These are phyloP conservation scores for Aurelia aurita complex sp. Pacific DNA, from an alignment of 30 jellyfish, hydroid and myxozoan genomes.

Conservation along the genomic window DNA sequence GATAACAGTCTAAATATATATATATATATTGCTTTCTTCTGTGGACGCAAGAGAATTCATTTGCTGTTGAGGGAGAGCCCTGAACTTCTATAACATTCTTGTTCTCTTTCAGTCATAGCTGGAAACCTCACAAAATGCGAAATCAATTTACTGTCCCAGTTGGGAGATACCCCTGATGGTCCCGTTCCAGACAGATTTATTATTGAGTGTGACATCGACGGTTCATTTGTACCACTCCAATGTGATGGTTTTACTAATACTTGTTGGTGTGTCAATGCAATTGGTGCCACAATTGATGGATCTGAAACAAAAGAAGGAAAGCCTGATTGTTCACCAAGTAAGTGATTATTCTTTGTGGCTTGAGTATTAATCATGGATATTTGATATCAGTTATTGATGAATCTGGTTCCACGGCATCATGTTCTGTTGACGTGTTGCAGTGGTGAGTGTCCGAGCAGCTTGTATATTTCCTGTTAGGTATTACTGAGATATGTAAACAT, in stretches of 20 bases:
- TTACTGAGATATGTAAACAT: too few relatives aligned
- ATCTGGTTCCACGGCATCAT: too few relatives aligned
- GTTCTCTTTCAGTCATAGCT: constrained; percentile 21
- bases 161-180: background rate
- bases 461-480: too few relatives aligned
- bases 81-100: too few relatives aligned
- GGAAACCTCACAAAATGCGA: constrained; percentile 55
- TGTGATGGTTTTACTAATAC: constrained; percentile 61
- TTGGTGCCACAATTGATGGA: constrained; percentile 52
- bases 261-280: constrained; percentile 70
- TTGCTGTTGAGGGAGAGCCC: too few relatives aligned
- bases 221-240: constrained; percentile 51
- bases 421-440: too few relatives aligned
- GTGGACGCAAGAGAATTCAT: too few relatives aligned
- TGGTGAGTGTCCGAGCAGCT: too few relatives aligned
- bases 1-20: too few relatives aligned
- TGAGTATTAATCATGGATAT: background rate
- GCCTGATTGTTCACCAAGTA: constrained; percentile 65
- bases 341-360: background rate
- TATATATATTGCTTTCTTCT: too few relatives aligned
- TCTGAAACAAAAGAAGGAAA: constrained; percentile 40
- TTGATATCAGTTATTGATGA: too few relatives aligned
- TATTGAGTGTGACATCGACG: constrained; percentile 71
- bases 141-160: background rate
- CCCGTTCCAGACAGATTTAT: constrained; percentile 28